Conservation (phyloP, 2,888 invertebrate species). For the Eupithecia pulchellata region DNA sequence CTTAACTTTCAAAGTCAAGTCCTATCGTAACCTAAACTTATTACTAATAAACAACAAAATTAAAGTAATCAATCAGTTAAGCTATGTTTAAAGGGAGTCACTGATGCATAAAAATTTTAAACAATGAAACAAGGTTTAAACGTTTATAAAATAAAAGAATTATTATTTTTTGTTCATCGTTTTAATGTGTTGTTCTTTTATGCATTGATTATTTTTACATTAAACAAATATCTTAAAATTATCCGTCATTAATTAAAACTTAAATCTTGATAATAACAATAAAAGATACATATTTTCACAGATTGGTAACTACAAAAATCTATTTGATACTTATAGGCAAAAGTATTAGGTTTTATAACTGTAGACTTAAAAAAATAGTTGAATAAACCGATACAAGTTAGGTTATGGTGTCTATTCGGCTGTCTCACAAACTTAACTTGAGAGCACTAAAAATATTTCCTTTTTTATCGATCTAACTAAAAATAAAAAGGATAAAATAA, state of each 20-base stretch:
- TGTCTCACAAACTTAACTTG: not conserved
- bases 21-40: no score
- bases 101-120: no score
- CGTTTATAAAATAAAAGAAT: not conserved
- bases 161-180: slow-evolving; percentile 2
- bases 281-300: not conserved
- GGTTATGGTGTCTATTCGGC: not conserved
- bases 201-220: slow-evolving; percentile 28
- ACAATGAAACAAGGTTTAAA: no score
- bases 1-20: no score
- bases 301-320: not conserved
- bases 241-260: slow-evolving; percentile 2
- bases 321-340: not conserved
- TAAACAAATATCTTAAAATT: slow-evolving; percentile 3
- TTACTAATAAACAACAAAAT: no score
- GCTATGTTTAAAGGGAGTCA: no score
- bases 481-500: not conserved
- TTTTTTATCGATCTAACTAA: not conserved
- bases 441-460: not conserved
- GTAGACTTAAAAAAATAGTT: not conserved
- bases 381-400: not conserved
- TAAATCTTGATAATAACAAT: not conserved
- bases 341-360: not conserved
- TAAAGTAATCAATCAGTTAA: no score
- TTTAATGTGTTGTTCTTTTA: slow-evolving; percentile 15